phyloP scores from a whole-genome alignment of 2,888 invertebrate species.

The Campoplex nolae region DNA sequence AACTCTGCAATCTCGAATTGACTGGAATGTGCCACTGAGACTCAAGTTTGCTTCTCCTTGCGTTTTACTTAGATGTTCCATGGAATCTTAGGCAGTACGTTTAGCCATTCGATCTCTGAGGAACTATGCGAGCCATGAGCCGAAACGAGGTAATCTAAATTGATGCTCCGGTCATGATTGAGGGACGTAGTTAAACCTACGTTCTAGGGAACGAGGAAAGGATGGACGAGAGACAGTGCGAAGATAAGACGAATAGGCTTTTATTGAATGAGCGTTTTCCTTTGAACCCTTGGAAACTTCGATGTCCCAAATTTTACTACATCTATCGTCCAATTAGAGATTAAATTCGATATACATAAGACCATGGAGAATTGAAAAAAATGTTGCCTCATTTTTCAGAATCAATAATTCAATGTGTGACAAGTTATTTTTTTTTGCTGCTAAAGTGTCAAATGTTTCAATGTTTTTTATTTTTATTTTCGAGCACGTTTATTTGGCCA shows the following conservation, averaged over 20 bases:
- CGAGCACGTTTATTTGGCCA: constrained; percentile 15
- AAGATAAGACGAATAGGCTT: constrained; percentile 65
- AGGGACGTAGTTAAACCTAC: constrained; percentile 40
- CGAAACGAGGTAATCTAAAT: constrained; percentile 67
- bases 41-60: constrained; percentile 18
- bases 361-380: background rate
- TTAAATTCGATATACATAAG: background rate
- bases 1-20: constrained; percentile 40
- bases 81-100: constrained; percentile 19
- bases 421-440: constrained; percentile 13
- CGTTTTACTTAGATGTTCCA: constrained; percentile 17
- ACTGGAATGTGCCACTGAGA: constrained; percentile 17
- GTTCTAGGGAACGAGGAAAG: constrained; percentile 22
- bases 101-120: constrained; percentile 25
- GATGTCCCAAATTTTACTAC: constrained; percentile 42
- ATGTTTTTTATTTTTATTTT: background rate
- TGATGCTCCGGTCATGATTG: constrained; percentile 63
- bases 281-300: constrained; percentile 48
- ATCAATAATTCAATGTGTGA: constrained; percentile 51
- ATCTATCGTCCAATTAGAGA: constrained; percentile 10
- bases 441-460: constrained; percentile 6
- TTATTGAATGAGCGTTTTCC: constrained; percentile 43
- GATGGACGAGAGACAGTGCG: constrained; percentile 44
- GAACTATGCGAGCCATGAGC: constrained; percentile 42
- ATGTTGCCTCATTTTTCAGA: constrained; percentile 41